Base-by-base conservation (phyloP, 2,797 vertebrate species). In the Coranthus polyacanthus region DNA sequence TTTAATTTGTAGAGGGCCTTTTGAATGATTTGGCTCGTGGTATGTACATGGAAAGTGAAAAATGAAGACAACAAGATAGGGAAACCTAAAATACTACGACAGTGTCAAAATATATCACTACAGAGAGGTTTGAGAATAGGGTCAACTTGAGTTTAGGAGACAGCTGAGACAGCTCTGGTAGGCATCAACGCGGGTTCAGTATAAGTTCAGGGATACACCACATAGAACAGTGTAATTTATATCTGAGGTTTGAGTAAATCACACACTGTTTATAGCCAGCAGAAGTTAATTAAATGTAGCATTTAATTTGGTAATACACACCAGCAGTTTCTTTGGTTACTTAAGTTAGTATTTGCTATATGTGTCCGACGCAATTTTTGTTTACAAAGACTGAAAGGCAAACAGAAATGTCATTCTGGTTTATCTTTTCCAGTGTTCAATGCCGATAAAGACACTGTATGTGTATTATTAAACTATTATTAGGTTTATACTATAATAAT, bases 141-240 rank as follows among this genome's bases (percentile, higher is more conserved):
- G 12, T 39, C 36, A 21, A 10, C 22, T 36, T 21, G 36, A 41
- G 52, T 16, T 37, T 24, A 24, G 52, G 37, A 41, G 50, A 51
- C 11, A n/a, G 37, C 12, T 39, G 37, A 39, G 37, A 15, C 37
- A 12, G 26, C 29, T 7, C 50, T 53, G 50, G 50, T 37, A 38
- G 34, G 24, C 52, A 24, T 54, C 52, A 54, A 22, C 4, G 18
- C n/a, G 20, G 13, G 37, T 54, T 39, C 37, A 26, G 13, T 39
- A 22, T 13, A 24, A 41, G 52, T 54, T 54, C 52, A 54, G 52
- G 15, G 52, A 54, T 41, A 37, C 26, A 29, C 36, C 36, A 39
- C 52, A 24, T 6, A 5, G 13, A 45, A 13, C 18, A 39, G 18
- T 13, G 15, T 37, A 37, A 21, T 38, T 12, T 53, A 34, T 38